phyloP scores from a whole-genome alignment of 2,797 vertebrate species.

The Lepus townsendii region DNA sequence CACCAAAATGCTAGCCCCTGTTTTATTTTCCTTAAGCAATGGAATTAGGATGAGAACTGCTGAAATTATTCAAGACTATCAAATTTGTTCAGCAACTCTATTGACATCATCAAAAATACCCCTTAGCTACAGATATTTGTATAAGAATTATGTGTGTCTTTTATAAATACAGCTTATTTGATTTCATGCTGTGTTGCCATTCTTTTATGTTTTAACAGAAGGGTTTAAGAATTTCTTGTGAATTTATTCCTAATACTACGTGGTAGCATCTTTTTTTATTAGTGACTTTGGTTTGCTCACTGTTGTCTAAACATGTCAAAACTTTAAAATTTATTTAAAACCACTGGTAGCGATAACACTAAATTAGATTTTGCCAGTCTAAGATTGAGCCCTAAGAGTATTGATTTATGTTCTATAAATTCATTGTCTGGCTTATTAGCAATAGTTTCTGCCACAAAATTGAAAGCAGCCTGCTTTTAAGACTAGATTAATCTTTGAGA shows the following conservation, averaged over 20 bases:
- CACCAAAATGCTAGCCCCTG: too few relatives aligned
- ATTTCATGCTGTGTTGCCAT: constrained; percentile 14
- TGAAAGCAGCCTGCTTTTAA: constrained; percentile 55
- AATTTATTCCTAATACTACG: not conserved
- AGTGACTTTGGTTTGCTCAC: constrained; percentile 52
- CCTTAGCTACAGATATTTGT: not conserved
- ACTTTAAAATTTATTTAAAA: constrained; percentile 64
- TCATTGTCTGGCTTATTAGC: constrained; percentile 58
- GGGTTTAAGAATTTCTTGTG: not conserved
- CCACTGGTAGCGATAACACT: constrained; percentile 21
- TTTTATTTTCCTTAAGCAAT: not conserved
- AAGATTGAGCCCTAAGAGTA: constrained; percentile 55
- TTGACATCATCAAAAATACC: not conserved
- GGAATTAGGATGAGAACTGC: constrained; percentile 24
- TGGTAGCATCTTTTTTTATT: constrained; percentile 28
- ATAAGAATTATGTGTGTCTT: not conserved
- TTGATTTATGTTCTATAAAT: constrained; percentile 72
- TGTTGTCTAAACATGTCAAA: constrained; percentile 50
- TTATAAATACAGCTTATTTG: not conserved
- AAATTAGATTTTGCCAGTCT: constrained; percentile 48
- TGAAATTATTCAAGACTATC: constrained; percentile 28
- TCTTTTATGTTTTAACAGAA: constrained; percentile 25
- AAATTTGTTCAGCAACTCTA: not conserved
- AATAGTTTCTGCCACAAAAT: constrained; percentile 62
- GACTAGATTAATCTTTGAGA: constrained; percentile 67